Conservation (phyloP, 1,140 invertebrate species). For the Drosophila rufa region DNA sequence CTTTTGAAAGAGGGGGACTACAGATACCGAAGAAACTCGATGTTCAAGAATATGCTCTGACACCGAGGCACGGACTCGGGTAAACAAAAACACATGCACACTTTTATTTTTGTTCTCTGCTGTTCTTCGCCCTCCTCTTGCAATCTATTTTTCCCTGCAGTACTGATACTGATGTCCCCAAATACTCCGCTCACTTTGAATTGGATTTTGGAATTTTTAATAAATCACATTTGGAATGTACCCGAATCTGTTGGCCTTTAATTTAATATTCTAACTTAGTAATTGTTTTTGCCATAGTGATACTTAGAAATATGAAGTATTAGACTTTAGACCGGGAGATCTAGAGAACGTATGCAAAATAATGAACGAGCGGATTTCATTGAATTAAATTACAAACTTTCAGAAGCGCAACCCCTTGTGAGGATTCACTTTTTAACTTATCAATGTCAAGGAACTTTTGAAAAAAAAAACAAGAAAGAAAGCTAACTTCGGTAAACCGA, state of each 20-base stretch:
- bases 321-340: too few relatives aligned
- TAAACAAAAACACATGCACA: conserved; percentile 12
- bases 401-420: too few relatives aligned
- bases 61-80: not conserved
- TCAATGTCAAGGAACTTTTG: too few relatives aligned
- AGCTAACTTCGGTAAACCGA: too few relatives aligned
- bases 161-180: not conserved
- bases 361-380: too few relatives aligned
- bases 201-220: conserved; percentile 1
- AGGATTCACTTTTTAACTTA: too few relatives aligned
- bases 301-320: too few relatives aligned
- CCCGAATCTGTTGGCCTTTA: too few relatives aligned
- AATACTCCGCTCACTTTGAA: conserved; percentile 3
- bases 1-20: not conserved
- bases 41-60: not conserved
- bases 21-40: not conserved
- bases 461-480: too few relatives aligned
- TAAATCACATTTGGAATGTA: conserved; percentile 1
- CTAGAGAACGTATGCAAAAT: too few relatives aligned
- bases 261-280: not conserved
- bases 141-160: not conserved
- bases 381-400: too few relatives aligned
- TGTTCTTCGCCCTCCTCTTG: not conserved
- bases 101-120: conserved; percentile 5
- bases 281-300: too few relatives aligned